Base-by-base conservation (phyloP, 2,888 invertebrate genomes). In the Eurytoma californica region DNA sequence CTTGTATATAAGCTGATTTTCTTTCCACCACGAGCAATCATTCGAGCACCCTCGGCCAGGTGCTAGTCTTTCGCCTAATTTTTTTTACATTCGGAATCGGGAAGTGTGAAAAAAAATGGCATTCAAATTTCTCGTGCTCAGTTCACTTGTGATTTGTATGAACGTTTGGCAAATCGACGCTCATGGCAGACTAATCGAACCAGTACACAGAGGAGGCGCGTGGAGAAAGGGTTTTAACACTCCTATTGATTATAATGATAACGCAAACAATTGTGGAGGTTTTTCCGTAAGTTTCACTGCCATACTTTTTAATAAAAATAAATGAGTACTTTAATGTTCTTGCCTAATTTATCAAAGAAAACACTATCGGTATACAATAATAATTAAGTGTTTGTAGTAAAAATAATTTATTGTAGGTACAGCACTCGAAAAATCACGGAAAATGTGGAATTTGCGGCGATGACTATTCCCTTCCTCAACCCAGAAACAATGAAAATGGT, bases 391-490 rank as follows among this genome's bases (percentile, higher is more conserved):
- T 30, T 61, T 16, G 7, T 24, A 30, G 3, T 61, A 61, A 14
- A 61, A 61, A 24, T 30, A 3, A n/a, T 7, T 14, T 16, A 3
- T 28, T 77, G 3, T 80, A 91, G 91, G 82, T 84, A 20, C 92
- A 92, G 87, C 91, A 91, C 87, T 51, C 83, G 3, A 80, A 84
- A 49, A 89, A 91, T 80, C 85, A 83, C 13, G 93, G 92, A 0
- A 90, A 89, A 77, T 93, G 93, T 82, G 93, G 93, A 0, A 76
- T 91, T 0, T 93, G 93, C 83, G 93, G 93, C 0, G 93, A 93
- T 85, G 87, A 90, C 80, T 92, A 90, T 80, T 86, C 89, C 2
- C 78, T 87, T 4, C 70, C 87, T 0, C 86, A 83, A 63, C 93
- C 93, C 0, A 89, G 93, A 73, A 85, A 87, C 14, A 91, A 92